Percentiles rank a stretch among this genome's conserved stretches.
Conservation (phyloP, 1,140 invertebrate genomes). For the Nomia melanderi region DNA sequence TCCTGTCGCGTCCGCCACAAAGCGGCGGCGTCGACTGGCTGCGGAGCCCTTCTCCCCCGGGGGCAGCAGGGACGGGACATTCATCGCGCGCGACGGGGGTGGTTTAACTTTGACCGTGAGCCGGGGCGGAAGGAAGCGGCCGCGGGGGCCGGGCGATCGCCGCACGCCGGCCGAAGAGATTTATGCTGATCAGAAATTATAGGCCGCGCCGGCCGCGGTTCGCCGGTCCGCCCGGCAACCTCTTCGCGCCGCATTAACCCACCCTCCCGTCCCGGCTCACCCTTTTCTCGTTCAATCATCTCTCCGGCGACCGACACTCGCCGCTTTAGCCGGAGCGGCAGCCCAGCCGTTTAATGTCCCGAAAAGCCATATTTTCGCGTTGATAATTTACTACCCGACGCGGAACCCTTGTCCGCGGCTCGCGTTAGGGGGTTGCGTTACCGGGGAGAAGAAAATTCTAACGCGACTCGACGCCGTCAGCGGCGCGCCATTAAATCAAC, state of each 20-base stretch:
- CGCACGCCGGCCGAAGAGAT: constrained; percentile 55
- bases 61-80: constrained; percentile 37
- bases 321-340: constrained; percentile 68
- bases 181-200: constrained; percentile 74
- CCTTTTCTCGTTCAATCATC: constrained; percentile 20
- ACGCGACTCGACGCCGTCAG: neutral
- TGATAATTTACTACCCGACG: constrained; percentile 70
- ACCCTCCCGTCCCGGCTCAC: neutral
- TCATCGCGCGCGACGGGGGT: constrained; percentile 17
- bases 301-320: constrained; percentile 25
- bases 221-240: constrained; percentile 56
- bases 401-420: neutral
- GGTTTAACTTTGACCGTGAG: constrained; percentile 63
- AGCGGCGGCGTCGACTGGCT: constrained; percentile 47
- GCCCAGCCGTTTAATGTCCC: constrained; percentile 70
- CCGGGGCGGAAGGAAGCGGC: constrained; percentile 48
- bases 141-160: constrained; percentile 35
- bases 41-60: constrained; percentile 13
- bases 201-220: constrained; percentile 64
- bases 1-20: constrained; percentile 60
- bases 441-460: neutral
- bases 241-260: constrained; percentile 63
- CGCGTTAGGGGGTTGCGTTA: no score
- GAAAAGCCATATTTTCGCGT: constrained; percentile 73
- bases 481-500: neutral